Percentiles rank a stretch among this genome's conserved stretches.
phyloP scores from a whole-genome alignment of 2,797 vertebrate genomes.

The Melanotaenia pygmaea region DNA sequence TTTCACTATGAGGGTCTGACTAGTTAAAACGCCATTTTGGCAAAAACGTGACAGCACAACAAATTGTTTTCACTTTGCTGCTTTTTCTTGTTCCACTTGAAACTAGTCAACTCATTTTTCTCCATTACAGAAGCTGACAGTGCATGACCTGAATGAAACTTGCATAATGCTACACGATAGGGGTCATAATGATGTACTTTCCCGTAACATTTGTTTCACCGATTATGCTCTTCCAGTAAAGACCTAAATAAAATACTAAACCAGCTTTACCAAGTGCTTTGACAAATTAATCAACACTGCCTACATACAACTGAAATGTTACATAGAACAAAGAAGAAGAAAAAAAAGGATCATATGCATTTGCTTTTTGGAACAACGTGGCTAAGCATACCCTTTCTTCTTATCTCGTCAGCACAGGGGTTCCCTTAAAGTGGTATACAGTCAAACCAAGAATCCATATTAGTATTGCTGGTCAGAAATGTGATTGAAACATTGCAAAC shows the following conservation, averaged over 20 bases:
- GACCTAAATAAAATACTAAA: slow-evolving; percentile 15
- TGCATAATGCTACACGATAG: slow-evolving; percentile 9
- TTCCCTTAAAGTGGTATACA: neutral
- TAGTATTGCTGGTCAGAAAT: slow-evolving; percentile 15
- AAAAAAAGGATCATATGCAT: neutral
- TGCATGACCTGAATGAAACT: slow-evolving; percentile 48
- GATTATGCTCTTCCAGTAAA: slow-evolving; percentile 44
- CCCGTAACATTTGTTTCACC: slow-evolving; percentile 27
- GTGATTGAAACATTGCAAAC: slow-evolving; percentile 36
- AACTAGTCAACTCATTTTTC: neutral
- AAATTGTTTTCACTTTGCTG: neutral
- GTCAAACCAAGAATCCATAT: slow-evolving; percentile 40
- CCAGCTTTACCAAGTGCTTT: neutral
- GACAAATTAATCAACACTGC: slow-evolving; percentile 27
- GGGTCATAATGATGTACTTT: slow-evolving; percentile 47
- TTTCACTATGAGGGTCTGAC: neutral
- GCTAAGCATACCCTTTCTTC: slow-evolving; percentile 1
- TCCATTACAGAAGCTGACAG: slow-evolving; percentile 9
- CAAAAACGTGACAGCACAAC: slow-evolving; percentile 8
- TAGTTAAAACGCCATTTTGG: neutral
- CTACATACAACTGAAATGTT: slow-evolving; percentile 18
- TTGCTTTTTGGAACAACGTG: neutral
- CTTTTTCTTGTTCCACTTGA: neutral
- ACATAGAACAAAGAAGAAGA: too few relatives aligned
- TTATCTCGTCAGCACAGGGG: neutral